Percentiles rank a stretch among this genome's conserved stretches.
These are phyloP conservation scores for Neomorphus geoffroyi DNA, from an alignment of 2,797 vertebrate genomes.

Conservation along the genomic window DNA sequence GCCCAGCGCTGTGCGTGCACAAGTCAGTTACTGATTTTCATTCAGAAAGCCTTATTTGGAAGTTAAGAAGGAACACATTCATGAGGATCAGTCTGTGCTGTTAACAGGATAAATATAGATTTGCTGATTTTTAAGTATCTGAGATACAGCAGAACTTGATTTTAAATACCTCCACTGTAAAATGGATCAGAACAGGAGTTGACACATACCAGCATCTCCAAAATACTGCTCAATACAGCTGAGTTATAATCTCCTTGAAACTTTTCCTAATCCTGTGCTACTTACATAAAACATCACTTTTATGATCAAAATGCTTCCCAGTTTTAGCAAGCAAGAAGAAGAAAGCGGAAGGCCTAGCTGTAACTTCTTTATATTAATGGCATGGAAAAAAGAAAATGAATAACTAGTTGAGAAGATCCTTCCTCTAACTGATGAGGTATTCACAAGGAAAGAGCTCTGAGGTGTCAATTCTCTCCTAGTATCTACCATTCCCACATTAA, in stretches of 20 bases:
- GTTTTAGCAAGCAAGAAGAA: background rate
- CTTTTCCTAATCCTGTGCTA: background rate
- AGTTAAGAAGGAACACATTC: constrained; percentile 26
- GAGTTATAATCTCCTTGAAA: background rate
- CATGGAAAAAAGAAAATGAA: background rate
- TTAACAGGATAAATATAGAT: constrained; percentile 55
- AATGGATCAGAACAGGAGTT: background rate
- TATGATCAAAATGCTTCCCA: background rate
- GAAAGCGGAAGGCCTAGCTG: background rate
- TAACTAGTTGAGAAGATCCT: background rate
- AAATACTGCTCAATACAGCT: background rate
- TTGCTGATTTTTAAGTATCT: constrained; percentile 40
- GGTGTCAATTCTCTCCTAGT: background rate
- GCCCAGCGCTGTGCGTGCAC: accelerated
- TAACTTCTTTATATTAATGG: background rate
- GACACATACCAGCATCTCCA: background rate
- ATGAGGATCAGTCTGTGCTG: constrained; percentile 10
- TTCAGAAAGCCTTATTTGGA: constrained; percentile 55
- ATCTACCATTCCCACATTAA: background rate
- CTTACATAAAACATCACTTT: background rate
- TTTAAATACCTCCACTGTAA: background rate
- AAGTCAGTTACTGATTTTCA: constrained; percentile 28
- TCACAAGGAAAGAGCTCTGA: background rate
- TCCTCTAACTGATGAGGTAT: background rate
- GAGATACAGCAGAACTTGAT: background rate